Evolutionary conservation across 1,140 invertebrate genomes (phyloP), one percentile per base, ranked within the genome.

Genomic region (Euwallacea similis): DNA sequence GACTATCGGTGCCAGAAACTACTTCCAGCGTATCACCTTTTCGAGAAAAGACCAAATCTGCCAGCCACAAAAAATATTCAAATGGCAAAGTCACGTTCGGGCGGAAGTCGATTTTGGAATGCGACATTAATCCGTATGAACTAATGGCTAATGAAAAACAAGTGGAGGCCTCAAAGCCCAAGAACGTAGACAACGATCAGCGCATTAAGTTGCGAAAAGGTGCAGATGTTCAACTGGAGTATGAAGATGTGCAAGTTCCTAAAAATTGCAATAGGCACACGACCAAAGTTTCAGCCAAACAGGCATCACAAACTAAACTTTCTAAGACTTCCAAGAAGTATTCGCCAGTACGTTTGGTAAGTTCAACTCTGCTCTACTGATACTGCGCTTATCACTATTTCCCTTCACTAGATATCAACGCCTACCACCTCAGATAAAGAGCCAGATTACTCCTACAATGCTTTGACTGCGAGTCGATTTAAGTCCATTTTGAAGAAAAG

Each of bases 91-190:
- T 55, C 59, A 72, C 72, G 0, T 55, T 62, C 78, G 84, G 75
- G 76, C 83, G 79, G 13, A 86, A 87, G 58, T 93, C 91, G 15
- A 95, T 95, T 70, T 82, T 95, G 11, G 90, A 93, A 76, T 93
- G 92, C 81, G 88, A 93, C 78, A 90, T 94, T 10, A 94, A 93
- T 82, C 91, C 93, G 6, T 95, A 95, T 76, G 90, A 93, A 60
- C 82, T 95, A 70, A 87, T 94, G 62, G 87, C 87, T 71, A 80
- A 77, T 60, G 80, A 77, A 15, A 60, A 69, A 6, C 65, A 63
- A 42, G 46, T 50, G n/a, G 41, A 59, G 74, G 21, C 21, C 21
- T 33, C 21, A 33, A 80, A 44, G 46, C 73, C 10, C 4, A n/a
- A 21, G 56, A 66, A 44, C 0, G 13, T 21, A 66, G 66, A 33